Conservation (phyloP, 2,797 vertebrate genomes). For the Glyptemys insculpta region DNA sequence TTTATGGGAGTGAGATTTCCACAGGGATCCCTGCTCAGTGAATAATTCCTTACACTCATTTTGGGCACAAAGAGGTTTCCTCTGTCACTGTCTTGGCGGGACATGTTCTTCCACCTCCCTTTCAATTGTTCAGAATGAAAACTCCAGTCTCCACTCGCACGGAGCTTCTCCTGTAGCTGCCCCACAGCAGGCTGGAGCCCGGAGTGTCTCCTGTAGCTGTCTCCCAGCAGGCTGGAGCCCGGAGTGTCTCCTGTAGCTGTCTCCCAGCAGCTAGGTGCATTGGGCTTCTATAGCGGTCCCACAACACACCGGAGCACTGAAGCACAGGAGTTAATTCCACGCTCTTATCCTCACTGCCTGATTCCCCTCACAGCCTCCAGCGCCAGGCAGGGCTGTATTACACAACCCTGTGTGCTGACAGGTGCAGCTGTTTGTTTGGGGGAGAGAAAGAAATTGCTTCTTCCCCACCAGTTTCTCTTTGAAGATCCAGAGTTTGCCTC, state of each 20-base stretch:
- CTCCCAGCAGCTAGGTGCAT: no score
- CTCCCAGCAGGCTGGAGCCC: background rate
- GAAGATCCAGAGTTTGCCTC: background rate
- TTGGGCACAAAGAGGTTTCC: background rate
- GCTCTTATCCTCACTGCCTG: background rate
- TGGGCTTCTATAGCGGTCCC: background rate
- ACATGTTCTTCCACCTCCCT: fast-evolving
- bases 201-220: background rate
- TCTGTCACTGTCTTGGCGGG: background rate
- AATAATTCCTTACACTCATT: fast-evolving
- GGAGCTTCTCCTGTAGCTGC: background rate
- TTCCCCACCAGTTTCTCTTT: background rate
- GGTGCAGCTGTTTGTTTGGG: background rate
- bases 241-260: background rate
- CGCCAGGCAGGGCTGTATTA: background rate
- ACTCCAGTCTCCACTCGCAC: background rate
- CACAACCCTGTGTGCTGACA: background rate
- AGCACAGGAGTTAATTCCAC: background rate
- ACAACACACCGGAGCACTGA: background rate
- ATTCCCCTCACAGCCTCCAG: background rate
- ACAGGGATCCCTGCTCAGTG: fast-evolving
- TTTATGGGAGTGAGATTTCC: background rate
- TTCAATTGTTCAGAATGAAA: background rate
- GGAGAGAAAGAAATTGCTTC: no score
- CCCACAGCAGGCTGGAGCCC: background rate